Conservation (phyloP, 1,140 invertebrate genomes). For the Eriocheir sinensis region DNA sequence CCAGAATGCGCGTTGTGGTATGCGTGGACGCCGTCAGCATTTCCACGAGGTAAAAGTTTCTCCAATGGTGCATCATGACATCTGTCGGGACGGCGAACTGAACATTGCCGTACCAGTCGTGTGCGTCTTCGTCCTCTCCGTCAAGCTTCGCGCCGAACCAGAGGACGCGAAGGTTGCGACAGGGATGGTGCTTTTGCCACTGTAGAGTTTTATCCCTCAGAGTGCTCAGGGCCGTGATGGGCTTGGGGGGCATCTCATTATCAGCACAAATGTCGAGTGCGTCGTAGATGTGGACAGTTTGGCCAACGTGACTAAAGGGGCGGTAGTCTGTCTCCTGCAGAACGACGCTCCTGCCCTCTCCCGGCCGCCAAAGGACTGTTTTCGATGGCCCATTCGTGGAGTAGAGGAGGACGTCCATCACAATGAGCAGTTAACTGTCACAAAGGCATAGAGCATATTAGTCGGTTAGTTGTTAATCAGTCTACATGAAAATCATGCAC, state of each 20-base stretch:
- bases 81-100: constrained; percentile 33
- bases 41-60: too few relatives aligned
- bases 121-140: constrained; percentile 15
- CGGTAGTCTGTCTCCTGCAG: constrained; percentile 2
- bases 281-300: constrained; percentile 33
- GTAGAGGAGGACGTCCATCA: too few relatives aligned
- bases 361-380: constrained; percentile 44
- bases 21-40: constrained; percentile 64
- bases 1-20: constrained; percentile 33
- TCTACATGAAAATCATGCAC: too few relatives aligned
- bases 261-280: background rate
- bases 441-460: too few relatives aligned
- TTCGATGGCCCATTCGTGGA: too few relatives aligned
- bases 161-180: constrained; percentile 40
- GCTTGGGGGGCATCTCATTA: constrained; percentile 32
- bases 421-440: too few relatives aligned
- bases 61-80: constrained; percentile 48
- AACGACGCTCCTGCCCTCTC: constrained; percentile 45
- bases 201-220: background rate
- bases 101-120: constrained; percentile 68
- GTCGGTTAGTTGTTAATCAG: too few relatives aligned
- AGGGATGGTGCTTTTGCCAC: constrained; percentile 30
- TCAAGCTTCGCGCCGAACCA: too few relatives aligned
- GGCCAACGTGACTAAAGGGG: constrained; percentile 42
- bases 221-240: constrained; percentile 25